Conservation (phyloP, 2,888 invertebrate species). For the Conomelus anceps region DNA sequence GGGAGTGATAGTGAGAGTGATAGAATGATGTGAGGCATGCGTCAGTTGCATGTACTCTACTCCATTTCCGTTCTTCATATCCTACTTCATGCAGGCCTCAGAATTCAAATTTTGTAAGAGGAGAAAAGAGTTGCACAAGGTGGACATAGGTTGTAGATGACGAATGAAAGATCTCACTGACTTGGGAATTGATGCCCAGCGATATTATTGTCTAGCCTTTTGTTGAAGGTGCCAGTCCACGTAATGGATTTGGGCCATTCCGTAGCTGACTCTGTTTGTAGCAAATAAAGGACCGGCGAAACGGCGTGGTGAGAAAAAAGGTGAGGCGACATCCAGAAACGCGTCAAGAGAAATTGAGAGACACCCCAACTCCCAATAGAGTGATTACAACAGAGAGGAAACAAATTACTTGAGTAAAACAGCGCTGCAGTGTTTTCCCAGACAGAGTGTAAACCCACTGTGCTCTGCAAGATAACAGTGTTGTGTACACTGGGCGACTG, state of each 20-base stretch:
- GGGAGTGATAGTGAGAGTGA: too few species aligned
- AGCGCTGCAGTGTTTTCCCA: background rate
- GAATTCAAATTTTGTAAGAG: too few species aligned
- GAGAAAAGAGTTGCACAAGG: too few species aligned
- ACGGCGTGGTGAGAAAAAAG: background rate
- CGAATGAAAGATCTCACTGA: background rate
- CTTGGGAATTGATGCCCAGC: background rate
- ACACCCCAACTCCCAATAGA: background rate
- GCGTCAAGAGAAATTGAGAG: background rate
- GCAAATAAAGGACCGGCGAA: background rate
- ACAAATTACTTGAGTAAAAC: background rate
- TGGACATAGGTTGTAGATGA: too few species aligned
- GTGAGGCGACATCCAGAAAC: background rate
- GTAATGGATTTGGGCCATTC: background rate
- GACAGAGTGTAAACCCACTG: background rate
- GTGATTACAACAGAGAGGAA: background rate
- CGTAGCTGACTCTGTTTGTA: background rate
- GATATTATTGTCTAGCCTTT: background rate
- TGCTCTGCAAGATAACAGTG: background rate
- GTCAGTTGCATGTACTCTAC: too few species aligned
- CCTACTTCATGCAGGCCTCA: too few species aligned
- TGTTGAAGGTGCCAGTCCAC: too few species aligned
- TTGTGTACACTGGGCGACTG: background rate
- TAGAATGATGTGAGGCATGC: too few species aligned
- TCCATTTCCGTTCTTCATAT: too few species aligned